Conservation (phyloP, 2,888 invertebrate genomes). For the Isotomurus palustris region DNA sequence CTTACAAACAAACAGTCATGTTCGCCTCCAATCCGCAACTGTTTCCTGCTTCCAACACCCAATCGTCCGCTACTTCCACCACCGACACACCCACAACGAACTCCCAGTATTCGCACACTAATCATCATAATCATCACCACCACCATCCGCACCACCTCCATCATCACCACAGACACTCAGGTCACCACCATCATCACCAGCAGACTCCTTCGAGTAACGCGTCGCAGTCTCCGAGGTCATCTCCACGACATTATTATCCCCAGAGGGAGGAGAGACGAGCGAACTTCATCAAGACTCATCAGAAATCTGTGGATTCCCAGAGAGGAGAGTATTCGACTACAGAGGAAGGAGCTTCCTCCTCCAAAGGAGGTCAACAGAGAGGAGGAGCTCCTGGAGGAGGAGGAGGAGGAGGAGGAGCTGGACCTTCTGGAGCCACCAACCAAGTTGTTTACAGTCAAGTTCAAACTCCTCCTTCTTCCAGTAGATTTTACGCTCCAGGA, state of each 20-base stretch:
- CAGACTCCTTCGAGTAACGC: constrained; percentile 9
- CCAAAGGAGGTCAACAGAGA: constrained; percentile 5
- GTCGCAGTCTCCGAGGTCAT: not conserved
- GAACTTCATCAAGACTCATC: constrained; percentile 15
- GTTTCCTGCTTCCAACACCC: constrained; percentile 32
- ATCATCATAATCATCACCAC: constrained; percentile 15
- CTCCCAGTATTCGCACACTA: constrained; percentile 7
- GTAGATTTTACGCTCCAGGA: no score
- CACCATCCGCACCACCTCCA: constrained; percentile 28
- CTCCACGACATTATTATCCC: constrained; percentile 20
- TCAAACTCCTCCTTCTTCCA: no score
- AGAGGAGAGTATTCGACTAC: constrained; percentile 5
- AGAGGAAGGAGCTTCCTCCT: constrained; percentile 10
- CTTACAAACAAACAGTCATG: constrained; percentile 41
- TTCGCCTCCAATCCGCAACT: constrained; percentile 44
- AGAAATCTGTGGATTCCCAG: constrained; percentile 18
- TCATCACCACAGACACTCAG: constrained; percentile 17
- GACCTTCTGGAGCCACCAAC: no score
- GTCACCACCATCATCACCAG: not conserved
- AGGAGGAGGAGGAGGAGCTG: no score
- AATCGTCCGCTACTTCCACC: constrained; percentile 30
- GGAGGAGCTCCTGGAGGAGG: no score
- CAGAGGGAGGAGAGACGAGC: constrained; percentile 27
- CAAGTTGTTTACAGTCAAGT: no score
- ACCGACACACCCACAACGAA: constrained; percentile 22